A percentile compares a stretch with the other conserved stretches of the same genome.
phyloP scores from a whole-genome alignment of 2,888 invertebrate genomes.

The Lithophane leautieri region DNA sequence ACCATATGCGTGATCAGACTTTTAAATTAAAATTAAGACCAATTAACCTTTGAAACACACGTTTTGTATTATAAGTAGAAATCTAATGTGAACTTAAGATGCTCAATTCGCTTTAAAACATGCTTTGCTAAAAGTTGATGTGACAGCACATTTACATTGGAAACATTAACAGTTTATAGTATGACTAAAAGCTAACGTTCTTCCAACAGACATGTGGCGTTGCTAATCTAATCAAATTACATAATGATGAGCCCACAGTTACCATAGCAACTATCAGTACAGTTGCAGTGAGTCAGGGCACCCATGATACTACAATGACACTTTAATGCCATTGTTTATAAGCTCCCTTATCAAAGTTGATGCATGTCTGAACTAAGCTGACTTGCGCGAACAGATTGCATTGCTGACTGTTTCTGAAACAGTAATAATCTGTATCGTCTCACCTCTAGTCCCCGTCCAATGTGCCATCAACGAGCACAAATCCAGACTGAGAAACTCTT shows the following conservation, averaged over 20 bases:
- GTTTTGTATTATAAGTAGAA: not conserved
- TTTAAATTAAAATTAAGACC: too few species aligned
- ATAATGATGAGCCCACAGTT: conserved; percentile 31
- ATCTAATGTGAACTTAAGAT: not conserved
- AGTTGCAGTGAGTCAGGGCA: conserved; percentile 22
- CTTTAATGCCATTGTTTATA: conserved; percentile 25
- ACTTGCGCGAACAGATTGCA: not conserved
- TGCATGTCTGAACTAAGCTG: conserved; percentile 8
- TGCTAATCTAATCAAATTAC: conserved; percentile 28
- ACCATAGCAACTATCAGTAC: conserved; percentile 40
- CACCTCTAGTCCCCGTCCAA: too few species aligned
- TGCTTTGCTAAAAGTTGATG: too few species aligned
- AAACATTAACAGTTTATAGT: too few species aligned
- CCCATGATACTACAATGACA: conserved; percentile 28
- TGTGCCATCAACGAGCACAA: not conserved
- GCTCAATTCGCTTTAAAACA: too few species aligned
- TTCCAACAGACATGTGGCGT: not conserved
- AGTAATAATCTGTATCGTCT: too few species aligned
- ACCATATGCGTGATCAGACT: too few species aligned
- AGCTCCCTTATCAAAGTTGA: not conserved
- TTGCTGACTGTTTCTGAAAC: not conserved
- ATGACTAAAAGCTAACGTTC: not conserved
- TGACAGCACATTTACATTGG: not conserved
- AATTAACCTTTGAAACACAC: not conserved
- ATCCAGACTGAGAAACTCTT: not conserved